Percentiles rank a stretch among this genome's conserved stretches.
Evolutionary conservation across 2,797 vertebrate species (phyloP).

Genomic region (Enteromius thamalakanensis): DNA sequence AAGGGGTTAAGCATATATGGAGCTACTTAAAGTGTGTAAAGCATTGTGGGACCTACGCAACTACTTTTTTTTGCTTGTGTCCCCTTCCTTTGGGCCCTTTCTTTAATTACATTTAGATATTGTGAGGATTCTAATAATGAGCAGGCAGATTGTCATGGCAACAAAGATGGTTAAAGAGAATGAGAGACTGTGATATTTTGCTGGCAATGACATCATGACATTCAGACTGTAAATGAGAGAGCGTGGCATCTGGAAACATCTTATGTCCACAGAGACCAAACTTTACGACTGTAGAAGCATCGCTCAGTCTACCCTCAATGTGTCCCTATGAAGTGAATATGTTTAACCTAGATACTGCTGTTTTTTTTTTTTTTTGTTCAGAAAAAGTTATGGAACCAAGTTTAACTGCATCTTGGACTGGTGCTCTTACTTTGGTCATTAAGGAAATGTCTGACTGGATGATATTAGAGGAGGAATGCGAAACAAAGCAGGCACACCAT

Average conservation of each 20-base stretch:
- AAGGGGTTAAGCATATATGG: constrained; percentile 10
- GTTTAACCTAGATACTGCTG: constrained; percentile 25
- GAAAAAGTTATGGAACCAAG: neutral
- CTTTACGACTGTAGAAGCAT: constrained; percentile 1
- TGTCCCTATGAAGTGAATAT: constrained; percentile 14
- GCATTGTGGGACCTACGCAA: constrained; percentile 3
- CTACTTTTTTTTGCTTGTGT: neutral
- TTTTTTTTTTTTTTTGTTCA: neutral
- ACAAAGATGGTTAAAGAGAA: constrained; percentile 61
- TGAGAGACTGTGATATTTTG: constrained; percentile 41
- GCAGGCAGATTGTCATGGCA: constrained; percentile 80
- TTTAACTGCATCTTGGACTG: constrained; percentile 12
- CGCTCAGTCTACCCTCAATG: constrained; percentile 11
- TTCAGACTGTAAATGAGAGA: constrained; percentile 24
- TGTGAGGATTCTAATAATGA: constrained; percentile 54
- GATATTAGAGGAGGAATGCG: constrained; percentile 16
- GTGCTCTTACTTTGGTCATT: constrained; percentile 42
- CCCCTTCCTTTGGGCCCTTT: constrained; percentile 4
- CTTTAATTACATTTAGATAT: constrained; percentile 39
- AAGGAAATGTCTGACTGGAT: constrained; percentile 24
- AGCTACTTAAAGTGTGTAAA: constrained; percentile 19
- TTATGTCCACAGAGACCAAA: constrained; percentile 34
- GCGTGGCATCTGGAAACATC: constrained; percentile 27
- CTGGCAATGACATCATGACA: constrained; percentile 48
- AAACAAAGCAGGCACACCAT: constrained; percentile 47